A percentile compares a stretch with the other conserved stretches of the same genome.
Conservation (phyloP, 2,797 vertebrate species). For the Neoniphon sammara region DNA sequence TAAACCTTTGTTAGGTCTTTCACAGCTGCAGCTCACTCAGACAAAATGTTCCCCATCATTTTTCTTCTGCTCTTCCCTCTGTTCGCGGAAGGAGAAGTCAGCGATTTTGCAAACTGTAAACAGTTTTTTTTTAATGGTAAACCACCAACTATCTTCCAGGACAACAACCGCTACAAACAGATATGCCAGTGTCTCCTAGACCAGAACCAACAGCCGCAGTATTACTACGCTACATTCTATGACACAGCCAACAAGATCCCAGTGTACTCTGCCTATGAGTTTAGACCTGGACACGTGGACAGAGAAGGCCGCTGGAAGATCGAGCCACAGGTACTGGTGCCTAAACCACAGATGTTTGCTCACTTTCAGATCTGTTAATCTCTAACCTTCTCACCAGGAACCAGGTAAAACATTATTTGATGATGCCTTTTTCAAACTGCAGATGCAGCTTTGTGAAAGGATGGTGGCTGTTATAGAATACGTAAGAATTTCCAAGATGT, state of each 20-base stretch:
- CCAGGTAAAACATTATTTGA: too few relatives aligned
- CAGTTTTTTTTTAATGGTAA: slow-evolving; percentile 32
- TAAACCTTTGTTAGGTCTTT: not conserved
- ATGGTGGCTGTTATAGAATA: too few relatives aligned
- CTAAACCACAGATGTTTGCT: too few relatives aligned
- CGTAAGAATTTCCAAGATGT: too few relatives aligned
- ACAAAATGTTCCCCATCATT: not conserved
- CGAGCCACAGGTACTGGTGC: slow-evolving; percentile 45
- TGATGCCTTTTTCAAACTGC: too few relatives aligned
- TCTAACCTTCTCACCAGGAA: too few relatives aligned
- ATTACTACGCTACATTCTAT: slow-evolving; percentile 50
- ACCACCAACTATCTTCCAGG: slow-evolving; percentile 12
- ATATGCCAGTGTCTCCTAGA: slow-evolving; percentile 54
- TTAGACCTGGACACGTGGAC: not conserved
- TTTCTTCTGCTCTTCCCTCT: not conserved
- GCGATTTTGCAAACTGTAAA: slow-evolving; percentile 14
- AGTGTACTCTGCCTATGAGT: slow-evolving; percentile 40
- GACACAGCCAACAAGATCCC: slow-evolving; percentile 52
- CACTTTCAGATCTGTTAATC: too few relatives aligned
- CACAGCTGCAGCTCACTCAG: not conserved
- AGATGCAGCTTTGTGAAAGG: too few relatives aligned
- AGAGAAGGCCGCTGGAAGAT: slow-evolving; percentile 27
- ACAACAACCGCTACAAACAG: slow-evolving; percentile 38
- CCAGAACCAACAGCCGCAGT: not conserved
- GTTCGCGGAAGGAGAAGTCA: slow-evolving; percentile 17